Evolutionary conservation across 2,113 vertebrate species (phyloP), one percentile per base, ranked within the genome.

Genomic region (Tragelaphus strepsiceros): DNA sequence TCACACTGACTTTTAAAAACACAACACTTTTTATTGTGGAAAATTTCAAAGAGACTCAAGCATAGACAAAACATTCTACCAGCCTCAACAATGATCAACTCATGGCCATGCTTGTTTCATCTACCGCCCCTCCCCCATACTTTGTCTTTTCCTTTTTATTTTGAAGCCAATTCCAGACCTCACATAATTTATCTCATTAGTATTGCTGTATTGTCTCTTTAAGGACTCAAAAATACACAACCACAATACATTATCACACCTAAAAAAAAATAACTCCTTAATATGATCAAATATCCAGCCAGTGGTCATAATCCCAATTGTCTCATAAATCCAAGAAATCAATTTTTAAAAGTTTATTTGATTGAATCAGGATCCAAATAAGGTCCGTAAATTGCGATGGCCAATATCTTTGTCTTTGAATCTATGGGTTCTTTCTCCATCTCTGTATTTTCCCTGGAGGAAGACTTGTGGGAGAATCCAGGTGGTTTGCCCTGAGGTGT

Each of bases 1-100:
- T 96, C 95, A 92, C 80, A 39, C 6, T 64, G 71, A 88, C 64
- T 96, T 93, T 17, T 35, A 74, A 64, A 90, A 90, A 88, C 86
- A 82, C 13, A 74, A 61, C 30, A 56, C 28, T 96, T 97, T 96
- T 96, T 83, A 96, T 94, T 56, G 35, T 77, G 96, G 96, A 97
- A 98, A 98, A 82, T 95, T 97, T 96, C 83, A 94, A 80, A 88
- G 28, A 95, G 62, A 88, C 30, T 90, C 80, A 94, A 92, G 22
- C 1, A 0, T 35, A 92, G 88, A 95, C 78, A 92, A 90, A 92
- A 93, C n/a, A 86, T 26, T 82, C 84, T 80, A 61, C 28, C 30
- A 22, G 12, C 51, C 22, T 94, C 86, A 32, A 94, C 59, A 90
- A 35, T 78, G n/a, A 83, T 35, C 77, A 80, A 21, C 58, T 74